phyloP scores from a whole-genome alignment of 92 coral and sea anemone genomes.

The Epizoanthus ramosus region DNA sequence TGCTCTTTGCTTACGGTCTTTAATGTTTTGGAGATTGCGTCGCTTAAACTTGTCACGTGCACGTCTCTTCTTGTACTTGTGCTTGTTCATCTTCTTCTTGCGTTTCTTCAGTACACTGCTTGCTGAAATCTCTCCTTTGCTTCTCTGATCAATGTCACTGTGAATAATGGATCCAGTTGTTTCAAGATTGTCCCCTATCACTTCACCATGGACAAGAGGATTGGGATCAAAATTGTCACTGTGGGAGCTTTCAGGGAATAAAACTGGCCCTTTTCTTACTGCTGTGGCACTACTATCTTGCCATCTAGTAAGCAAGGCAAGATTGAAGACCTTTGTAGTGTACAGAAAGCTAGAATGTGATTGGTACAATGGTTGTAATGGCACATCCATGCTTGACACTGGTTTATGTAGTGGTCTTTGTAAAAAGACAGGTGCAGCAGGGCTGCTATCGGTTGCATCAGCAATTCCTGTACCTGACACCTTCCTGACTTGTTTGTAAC shows the following conservation, averaged over 20 bases:
- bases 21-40: constrained; percentile 77
- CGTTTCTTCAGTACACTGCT: constrained; percentile 86
- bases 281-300: neutral
- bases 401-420: neutral
- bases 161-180: neutral
- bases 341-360: neutral
- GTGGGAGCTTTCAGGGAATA: neutral
- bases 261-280: neutral
- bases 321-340: neutral
- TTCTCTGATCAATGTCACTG: constrained; percentile 10
- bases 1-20: constrained; percentile 68
- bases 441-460: neutral
- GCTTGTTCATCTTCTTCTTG: constrained; percentile 89
- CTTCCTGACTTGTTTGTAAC: neutral
- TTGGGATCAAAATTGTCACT: constrained; percentile 22
- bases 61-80: constrained; percentile 92
- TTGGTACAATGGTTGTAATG: neutral
- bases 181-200: constrained; percentile 14
- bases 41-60: constrained; percentile 87
- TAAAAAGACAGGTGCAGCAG: neutral
- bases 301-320: neutral
- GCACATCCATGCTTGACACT: neutral
- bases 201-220: neutral
- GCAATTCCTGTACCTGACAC: neutral
- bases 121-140: constrained; percentile 23